A percentile compares a stretch with the other conserved stretches of the same genome.
These are phyloP conservation scores for Xanthia icteritia DNA, from an alignment of 2,888 invertebrate genomes.

Conservation along the genomic window DNA sequence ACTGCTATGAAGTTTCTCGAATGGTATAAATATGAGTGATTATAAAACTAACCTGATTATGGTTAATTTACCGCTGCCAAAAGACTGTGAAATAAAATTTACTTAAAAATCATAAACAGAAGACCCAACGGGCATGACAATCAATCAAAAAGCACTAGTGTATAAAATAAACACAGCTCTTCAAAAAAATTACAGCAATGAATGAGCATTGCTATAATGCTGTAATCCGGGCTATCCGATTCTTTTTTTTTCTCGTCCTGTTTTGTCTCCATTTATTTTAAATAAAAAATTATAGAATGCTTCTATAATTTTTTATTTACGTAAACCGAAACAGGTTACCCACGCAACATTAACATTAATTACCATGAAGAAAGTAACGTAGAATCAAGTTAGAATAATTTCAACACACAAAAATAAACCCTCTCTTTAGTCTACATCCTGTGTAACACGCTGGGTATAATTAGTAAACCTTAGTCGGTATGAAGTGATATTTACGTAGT, in stretches of 20 bases:
- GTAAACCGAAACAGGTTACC: too few species aligned
- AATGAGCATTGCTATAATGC: too few species aligned
- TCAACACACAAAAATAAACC: background rate
- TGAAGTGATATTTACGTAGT: conserved; percentile 30
- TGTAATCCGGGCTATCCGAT: background rate
- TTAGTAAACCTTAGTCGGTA: conserved; percentile 41
- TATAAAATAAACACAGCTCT: background rate
- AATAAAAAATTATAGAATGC: too few species aligned
- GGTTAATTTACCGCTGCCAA: too few species aligned
- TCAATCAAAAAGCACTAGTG: too few species aligned
- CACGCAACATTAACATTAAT: too few species aligned
- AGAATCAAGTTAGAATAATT: background rate
- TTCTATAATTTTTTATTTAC: background rate
- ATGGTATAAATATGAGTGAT: too few species aligned
- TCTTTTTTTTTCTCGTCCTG: background rate
- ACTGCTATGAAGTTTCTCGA: background rate
- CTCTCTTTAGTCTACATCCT: background rate
- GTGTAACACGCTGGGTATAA: conserved; percentile 22
- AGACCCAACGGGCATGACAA: background rate
- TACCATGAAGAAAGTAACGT: background rate
- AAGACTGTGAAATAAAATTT: background rate
- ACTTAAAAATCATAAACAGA: background rate
- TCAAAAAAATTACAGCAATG: background rate
- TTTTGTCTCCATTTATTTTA: background rate
- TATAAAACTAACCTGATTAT: background rate